Percentiles rank a stretch among this genome's conserved stretches.
Evolutionary conservation across 1,140 invertebrate genomes (phyloP).

Genomic region (Himalopsyche phryganea): DNA sequence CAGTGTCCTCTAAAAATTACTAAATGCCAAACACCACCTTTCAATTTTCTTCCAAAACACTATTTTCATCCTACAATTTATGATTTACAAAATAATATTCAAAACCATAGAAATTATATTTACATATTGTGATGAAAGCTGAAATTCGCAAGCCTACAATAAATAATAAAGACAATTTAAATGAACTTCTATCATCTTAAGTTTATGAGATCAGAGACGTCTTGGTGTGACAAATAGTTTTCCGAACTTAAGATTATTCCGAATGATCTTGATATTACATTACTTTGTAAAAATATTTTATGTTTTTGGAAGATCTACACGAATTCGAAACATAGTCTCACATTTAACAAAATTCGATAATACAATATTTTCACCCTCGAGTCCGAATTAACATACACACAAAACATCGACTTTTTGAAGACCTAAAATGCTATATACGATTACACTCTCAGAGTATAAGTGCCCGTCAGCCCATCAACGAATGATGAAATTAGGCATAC

Average conservation of each 20-base stretch:
- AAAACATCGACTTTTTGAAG: no score
- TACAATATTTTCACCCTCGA: no score
- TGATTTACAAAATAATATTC: conserved; percentile 8
- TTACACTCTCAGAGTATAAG: no score
- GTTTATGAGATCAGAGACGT: background rate
- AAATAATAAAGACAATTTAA: conserved; percentile 1
- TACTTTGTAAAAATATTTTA: conserved; percentile 12
- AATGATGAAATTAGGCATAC: no score
- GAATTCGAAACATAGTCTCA: no score
- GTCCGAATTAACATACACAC: no score
- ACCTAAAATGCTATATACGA: no score
- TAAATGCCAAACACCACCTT: background rate
- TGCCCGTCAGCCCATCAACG: no score
- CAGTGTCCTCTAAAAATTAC: background rate
- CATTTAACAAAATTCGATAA: no score
- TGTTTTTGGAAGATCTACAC: background rate
- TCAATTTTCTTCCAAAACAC: conserved; percentile 11
- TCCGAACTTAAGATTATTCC: background rate
- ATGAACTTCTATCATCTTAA: background rate
- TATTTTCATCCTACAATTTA: no score
- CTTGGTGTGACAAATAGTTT: no score
- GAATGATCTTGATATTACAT: conserved; percentile 14
- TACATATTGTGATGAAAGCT: conserved; percentile 8
- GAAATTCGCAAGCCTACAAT: background rate
- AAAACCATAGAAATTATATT: conserved; percentile 9